These are phyloP conservation scores for Shinisaurus crocodilurus DNA, from an alignment of 2,113 vertebrate genomes.

Conservation along the genomic window DNA sequence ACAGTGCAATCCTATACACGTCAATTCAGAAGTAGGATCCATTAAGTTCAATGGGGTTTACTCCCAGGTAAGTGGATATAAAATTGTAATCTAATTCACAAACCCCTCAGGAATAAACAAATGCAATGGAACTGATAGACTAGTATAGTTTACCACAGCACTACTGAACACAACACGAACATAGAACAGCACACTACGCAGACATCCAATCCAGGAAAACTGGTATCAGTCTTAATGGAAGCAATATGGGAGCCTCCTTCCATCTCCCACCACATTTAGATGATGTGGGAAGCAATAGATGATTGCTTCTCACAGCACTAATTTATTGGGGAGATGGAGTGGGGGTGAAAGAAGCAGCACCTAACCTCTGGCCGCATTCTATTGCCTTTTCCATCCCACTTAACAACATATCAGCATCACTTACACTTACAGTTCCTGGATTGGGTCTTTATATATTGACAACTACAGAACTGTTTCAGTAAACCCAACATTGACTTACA, in stretches of 20 bases:
- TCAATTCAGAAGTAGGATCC: not conserved
- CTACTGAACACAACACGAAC: constrained; percentile 21
- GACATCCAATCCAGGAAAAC: not conserved
- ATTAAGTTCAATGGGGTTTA: not conserved
- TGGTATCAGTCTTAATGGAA: not conserved
- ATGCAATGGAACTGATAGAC: rapidly evolving
- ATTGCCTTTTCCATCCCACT: not conserved
- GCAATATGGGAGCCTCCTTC: not conserved
- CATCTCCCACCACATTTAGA: not conserved
- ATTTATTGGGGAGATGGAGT: not conserved
- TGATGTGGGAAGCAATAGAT: no score
- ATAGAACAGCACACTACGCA: not conserved
- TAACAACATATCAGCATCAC: not conserved
- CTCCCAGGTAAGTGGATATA: not conserved
- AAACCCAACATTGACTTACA: not conserved
- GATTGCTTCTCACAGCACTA: not conserved
- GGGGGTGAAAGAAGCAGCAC: not conserved
- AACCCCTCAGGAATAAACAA: constrained; percentile 17
- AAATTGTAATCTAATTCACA: not conserved
- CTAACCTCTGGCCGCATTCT: no score
- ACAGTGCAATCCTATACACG: not conserved
- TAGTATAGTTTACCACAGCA: constrained; percentile 8
- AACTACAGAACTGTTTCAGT: rapidly evolving
- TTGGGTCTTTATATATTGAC: not conserved
- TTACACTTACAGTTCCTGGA: not conserved